phyloP scores from a whole-genome alignment of 2,888 invertebrate species.

The Salpingus planirostris region DNA sequence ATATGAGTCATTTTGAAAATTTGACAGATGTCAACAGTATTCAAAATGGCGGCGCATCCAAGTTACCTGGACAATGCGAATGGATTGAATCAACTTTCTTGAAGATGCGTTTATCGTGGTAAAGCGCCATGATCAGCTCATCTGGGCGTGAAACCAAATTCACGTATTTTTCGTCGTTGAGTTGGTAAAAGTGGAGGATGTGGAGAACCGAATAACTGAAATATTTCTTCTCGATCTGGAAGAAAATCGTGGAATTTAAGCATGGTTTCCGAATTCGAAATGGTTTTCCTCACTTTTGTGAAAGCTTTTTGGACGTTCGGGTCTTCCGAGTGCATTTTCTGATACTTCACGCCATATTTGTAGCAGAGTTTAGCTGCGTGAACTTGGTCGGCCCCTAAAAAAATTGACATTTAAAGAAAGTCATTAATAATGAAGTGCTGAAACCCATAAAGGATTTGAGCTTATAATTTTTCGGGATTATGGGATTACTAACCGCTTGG shows the following conservation, averaged over 20 bases:
- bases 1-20: too few species aligned
- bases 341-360: slow-evolving; percentile 39
- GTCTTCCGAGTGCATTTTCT: too few species aligned
- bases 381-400: slow-evolving; percentile 45
- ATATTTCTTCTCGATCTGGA: slow-evolving; percentile 43
- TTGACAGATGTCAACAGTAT: too few species aligned
- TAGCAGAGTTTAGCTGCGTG: slow-evolving; percentile 43
- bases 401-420: too few species aligned
- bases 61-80: slow-evolving; percentile 30
- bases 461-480: neutral
- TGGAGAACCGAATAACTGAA: slow-evolving; percentile 41
- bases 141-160: slow-evolving; percentile 37
- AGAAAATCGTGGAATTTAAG: slow-evolving; percentile 8
- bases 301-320: slow-evolving; percentile 26
- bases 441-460: neutral
- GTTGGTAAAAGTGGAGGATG: slow-evolving; percentile 40
- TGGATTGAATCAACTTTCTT: slow-evolving; percentile 15
- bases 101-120: slow-evolving; percentile 43
- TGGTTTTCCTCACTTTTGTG: slow-evolving; percentile 20
- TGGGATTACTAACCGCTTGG: slow-evolving; percentile 25
- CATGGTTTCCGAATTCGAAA: too few species aligned
- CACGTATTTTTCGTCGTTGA: slow-evolving; percentile 41
- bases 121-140: slow-evolving; percentile 41
- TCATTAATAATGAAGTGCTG: neutral
- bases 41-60: neutral